Evolutionary conservation across 2,888 invertebrate species (phyloP), one percentile per base, ranked within the genome.

Genomic region (Melolontha melolontha): DNA sequence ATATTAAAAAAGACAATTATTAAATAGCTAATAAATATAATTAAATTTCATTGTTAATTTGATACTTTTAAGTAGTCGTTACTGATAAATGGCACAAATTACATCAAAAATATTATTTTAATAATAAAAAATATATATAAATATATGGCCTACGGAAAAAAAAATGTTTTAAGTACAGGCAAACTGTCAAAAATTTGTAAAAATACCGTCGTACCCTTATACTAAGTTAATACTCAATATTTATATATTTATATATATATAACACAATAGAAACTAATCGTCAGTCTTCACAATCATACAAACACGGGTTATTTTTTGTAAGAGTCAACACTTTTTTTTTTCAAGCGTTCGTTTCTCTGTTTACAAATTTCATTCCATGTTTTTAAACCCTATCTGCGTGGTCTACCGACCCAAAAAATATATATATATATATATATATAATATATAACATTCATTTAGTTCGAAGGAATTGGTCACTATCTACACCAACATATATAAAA

Each of bases 281-380:
- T 82, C 82, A 82, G 82, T 82, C 82, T 74, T 82, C 79, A 81
- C 80, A 81, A 79, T 82, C 80, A 81, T 82, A 82, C 81, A 82
- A 81, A 79, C 81, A 82, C 80, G 78, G 64, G 63, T 66, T 69
- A 64, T 44, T 66, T 62, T 41, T 44, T 42, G 42, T 50, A 49
- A 59, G 50, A 51, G 54, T 69, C 64, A 55, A 67, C 64, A 64
- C 66, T 64, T 54, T 55, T 17, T 47, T 51, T 62, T 50, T 39
- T 34, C 22, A 62, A 34, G 11, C 14, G 10, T 40, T 75, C 71
- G 75, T 77, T 55, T 39, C 8, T 47, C 17, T 34, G 62, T 77
- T 80, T 55, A n/a, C 16, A 17, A 7, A 50, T 50, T n/a, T 50
- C 5, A 5, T 55, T 8, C 41, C 16, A 12, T 55, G 77, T 79